Conservation (phyloP, 1,140 invertebrate species). For the Heliconius hewitsoni region DNA sequence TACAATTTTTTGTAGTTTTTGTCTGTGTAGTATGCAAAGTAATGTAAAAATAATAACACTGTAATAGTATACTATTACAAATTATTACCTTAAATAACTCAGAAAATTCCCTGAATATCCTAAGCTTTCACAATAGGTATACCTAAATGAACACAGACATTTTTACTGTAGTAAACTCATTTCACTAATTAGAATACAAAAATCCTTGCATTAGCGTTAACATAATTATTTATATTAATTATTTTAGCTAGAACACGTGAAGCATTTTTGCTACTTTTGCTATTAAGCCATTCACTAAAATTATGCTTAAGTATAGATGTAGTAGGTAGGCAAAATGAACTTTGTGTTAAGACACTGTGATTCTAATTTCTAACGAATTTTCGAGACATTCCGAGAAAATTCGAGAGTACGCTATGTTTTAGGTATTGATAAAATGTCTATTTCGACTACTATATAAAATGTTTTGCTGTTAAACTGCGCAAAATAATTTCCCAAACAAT, state of each 20-base stretch:
- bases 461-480: slow-evolving; percentile 26
- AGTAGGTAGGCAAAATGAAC: too few species aligned
- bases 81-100: too few species aligned
- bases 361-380: too few species aligned
- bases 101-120: neutral
- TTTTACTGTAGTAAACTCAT: neutral
- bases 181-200: neutral
- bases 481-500: slow-evolving; percentile 31
- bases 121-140: neutral
- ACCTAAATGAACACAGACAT: neutral
- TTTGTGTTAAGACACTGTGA: too few species aligned
- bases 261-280: neutral
- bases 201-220: neutral
- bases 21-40: too few species aligned
- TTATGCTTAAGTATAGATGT: neutral
- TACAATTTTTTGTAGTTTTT: too few species aligned
- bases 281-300: neutral
- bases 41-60: too few species aligned
- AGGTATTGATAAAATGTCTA: neutral
- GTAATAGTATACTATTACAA: too few species aligned
- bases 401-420: too few species aligned
- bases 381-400: too few species aligned
- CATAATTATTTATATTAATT: neutral
- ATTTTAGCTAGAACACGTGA: neutral
- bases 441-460: neutral